These are phyloP conservation scores for Macrotis lagotis DNA, from an alignment of 2,113 vertebrate genomes.

Conservation along the genomic window DNA sequence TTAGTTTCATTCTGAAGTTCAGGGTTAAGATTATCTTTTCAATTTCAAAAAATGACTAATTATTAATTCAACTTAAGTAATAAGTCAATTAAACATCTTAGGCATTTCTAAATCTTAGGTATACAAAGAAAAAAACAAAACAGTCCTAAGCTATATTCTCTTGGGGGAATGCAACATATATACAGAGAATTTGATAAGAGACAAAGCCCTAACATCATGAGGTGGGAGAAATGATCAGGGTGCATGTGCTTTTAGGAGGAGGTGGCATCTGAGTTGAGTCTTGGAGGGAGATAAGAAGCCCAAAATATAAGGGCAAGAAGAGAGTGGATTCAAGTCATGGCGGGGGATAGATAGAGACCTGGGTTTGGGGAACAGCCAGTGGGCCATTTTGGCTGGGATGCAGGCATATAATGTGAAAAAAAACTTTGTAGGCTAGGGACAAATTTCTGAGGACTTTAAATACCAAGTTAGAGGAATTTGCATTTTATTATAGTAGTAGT, in stretches of 20 bases:
- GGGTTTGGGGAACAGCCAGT: background rate
- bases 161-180: background rate
- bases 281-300: background rate
- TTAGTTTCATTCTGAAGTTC: background rate
- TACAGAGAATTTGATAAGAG: background rate
- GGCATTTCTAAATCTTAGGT: background rate
- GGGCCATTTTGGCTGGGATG: background rate
- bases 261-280: background rate
- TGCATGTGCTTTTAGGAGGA: background rate
- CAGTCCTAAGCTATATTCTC: background rate
- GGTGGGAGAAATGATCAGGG: background rate
- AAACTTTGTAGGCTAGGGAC: background rate
- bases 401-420: background rate
- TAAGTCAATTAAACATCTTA: background rate
- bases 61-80: background rate
- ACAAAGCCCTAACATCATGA: background rate
- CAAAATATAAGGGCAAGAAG: background rate
- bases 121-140: background rate
- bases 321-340: background rate
- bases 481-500: background rate
- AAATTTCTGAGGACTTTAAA: background rate
- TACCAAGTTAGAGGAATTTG: background rate
- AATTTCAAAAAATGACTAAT: background rate
- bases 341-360: background rate
- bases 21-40: background rate